Evolutionary conservation across 2,113 vertebrate genomes (phyloP), one percentile per base, ranked within the genome.

Genomic region (Bombycilla garrulus): DNA sequence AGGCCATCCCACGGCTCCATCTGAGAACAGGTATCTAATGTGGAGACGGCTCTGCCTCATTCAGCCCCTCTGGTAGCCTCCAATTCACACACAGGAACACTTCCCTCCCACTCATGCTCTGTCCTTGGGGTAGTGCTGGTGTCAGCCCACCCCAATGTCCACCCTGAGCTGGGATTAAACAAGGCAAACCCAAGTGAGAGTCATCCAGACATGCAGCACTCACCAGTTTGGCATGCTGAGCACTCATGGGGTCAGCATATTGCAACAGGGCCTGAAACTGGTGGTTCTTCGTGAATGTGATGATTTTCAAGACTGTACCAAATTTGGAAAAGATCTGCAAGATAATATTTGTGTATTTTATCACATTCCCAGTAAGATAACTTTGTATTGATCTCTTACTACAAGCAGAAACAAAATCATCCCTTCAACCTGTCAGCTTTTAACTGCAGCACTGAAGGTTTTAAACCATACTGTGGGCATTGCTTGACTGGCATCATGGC

Each of bases 211-310:
- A n/a, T 25, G 15, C 8, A 88, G 35, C 86, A 95, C 98, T 98
- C 96, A 99, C 99, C 98, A 99, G 97, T 93, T 99, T 99, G 72
- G 99, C 98, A 2, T 99, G 98, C 96, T 99, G 99, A 36, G 99
- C 98, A 5, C 98, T 98, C 71, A 98, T 71, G 2, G 98, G 98
- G 45, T 99, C 99, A 1, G 98, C 96, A 40, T 99, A 99, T 86
- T 99, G 99, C 45, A 99, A 87, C 62, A 99, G 97, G 5, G 99
- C 98, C 97, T 99, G 99, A 92, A 99, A 99, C 91, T 99, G 99
- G 80, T 98, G 99, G 96, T 99, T 99, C 97, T 99, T 99, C 2
- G 99, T 99, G 96, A 99, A 99, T 1, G 99, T 99, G 65, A 99
- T 99, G 69, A 99, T 99, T 92, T 99, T 98, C 96, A 99, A 92